Conservation (phyloP, 2,888 invertebrate species). For the Hypena proboscidalis region DNA sequence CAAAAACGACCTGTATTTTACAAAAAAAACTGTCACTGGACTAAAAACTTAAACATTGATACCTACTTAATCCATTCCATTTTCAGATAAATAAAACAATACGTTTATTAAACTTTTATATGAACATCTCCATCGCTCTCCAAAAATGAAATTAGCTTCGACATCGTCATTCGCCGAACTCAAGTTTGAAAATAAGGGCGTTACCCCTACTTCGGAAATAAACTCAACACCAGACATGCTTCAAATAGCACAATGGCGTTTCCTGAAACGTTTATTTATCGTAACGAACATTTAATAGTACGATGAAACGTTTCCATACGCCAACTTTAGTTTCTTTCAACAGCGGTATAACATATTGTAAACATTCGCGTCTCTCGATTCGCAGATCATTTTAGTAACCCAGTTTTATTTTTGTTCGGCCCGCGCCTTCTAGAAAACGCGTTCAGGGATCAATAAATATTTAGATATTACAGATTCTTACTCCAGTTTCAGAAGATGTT, state of each 20-base stretch:
- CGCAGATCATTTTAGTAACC: slow-evolving; percentile 15
- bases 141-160: slow-evolving; percentile 1
- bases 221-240: slow-evolving; percentile 37
- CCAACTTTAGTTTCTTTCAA: slow-evolving; percentile 37
- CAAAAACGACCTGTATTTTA: too few relatives aligned
- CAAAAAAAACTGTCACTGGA: too few relatives aligned
- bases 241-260: slow-evolving; percentile 54
- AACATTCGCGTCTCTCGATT: slow-evolving; percentile 21
- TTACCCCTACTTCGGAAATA: slow-evolving; percentile 58
- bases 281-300: slow-evolving; percentile 46
- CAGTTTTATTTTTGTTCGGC: slow-evolving; percentile 3
- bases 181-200: slow-evolving; percentile 55
- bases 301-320: slow-evolving; percentile 52
- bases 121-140: not conserved
- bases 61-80: too few relatives aligned
- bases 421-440: too few relatives aligned
- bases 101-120: too few relatives aligned
- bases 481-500: too few relatives aligned
- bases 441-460: too few relatives aligned
- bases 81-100: too few relatives aligned
- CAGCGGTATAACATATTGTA: slow-evolving; percentile 20
- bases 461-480: too few relatives aligned
- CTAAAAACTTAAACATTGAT: too few relatives aligned
- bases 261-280: slow-evolving; percentile 55
- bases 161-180: slow-evolving; percentile 35